These are phyloP conservation scores for Psococerastis gibbosa DNA, from an alignment of 2,888 invertebrate genomes.

Conservation along the genomic window DNA sequence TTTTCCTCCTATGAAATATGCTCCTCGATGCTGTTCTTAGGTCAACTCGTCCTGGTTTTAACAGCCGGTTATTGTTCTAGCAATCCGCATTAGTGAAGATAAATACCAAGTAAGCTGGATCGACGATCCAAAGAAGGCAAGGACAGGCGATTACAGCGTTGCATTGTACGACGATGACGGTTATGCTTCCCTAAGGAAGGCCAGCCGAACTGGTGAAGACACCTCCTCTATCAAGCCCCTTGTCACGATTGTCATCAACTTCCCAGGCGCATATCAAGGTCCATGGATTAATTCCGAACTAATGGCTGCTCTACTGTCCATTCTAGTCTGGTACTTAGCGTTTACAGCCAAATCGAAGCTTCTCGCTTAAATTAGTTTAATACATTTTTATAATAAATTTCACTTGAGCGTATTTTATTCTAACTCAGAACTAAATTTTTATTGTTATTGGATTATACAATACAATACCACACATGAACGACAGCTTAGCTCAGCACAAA, in stretches of 20 bases:
- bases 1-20: no score
- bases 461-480: no score
- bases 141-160: constrained; percentile 61
- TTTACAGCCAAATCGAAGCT: constrained; percentile 67
- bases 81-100: constrained; percentile 41
- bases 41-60: no score
- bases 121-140: constrained; percentile 65
- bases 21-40: no score
- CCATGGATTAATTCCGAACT: constrained; percentile 88
- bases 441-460: no score
- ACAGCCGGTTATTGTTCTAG: constrained; percentile 5
- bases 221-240: constrained; percentile 45
- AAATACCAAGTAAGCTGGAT: constrained; percentile 91
- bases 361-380: constrained; percentile 33
- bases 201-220: constrained; percentile 45
- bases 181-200: constrained; percentile 69
- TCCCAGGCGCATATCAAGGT: constrained; percentile 70
- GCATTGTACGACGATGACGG: constrained; percentile 84
- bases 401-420: no score
- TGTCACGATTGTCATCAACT: constrained; percentile 48
- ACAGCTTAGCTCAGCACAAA: no score
- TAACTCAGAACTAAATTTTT: no score
- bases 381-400: background rate
- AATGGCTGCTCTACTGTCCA: constrained; percentile 58
- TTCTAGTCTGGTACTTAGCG: constrained; percentile 70